Conservation (phyloP, 2,113 vertebrate genomes). For the Oryzias javanicus region DNA sequence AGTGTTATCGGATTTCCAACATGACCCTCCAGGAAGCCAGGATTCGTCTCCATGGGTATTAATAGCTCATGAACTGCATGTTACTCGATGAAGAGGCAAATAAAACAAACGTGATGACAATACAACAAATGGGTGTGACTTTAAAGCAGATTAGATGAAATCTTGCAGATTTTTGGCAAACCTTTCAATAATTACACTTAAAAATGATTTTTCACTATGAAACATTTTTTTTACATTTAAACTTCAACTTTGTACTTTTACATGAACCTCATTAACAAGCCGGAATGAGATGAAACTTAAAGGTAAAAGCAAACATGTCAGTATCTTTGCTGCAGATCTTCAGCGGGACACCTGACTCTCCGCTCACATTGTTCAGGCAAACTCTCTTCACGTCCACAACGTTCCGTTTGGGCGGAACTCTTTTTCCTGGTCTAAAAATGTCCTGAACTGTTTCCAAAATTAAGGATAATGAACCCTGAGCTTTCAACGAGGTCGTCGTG, state of each 20-base stretch:
- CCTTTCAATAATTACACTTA: conserved; percentile 2
- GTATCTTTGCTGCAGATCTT: conserved; percentile 9
- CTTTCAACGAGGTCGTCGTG: conserved; percentile 71
- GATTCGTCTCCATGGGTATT: conserved; percentile 18
- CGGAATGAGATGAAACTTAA: background rate
- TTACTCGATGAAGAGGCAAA: conserved; percentile 46
- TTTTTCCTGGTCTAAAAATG: conserved; percentile 27
- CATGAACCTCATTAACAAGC: too few relatives aligned
- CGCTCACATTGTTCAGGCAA: conserved; percentile 23
- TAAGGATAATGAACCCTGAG: conserved; percentile 43
- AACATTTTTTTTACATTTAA: conserved; percentile 1
- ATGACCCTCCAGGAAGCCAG: conserved; percentile 18
- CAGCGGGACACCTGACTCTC: conserved; percentile 17
- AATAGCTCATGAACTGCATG: conserved; percentile 53
- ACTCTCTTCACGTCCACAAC: conserved; percentile 19
- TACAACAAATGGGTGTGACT: conserved; percentile 25
- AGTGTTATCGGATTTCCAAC: conserved; percentile 30
- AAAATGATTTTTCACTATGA: conserved; percentile 27
- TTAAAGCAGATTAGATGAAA: conserved; percentile 18
- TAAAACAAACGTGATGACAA: conserved; percentile 43
- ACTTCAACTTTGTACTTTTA: too few relatives aligned
- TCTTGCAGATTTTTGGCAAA: conserved; percentile 23
- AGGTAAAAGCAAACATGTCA: conserved; percentile 26
- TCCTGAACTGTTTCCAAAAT: conserved; percentile 54
- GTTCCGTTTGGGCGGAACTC: conserved; percentile 14